phyloP scores from a whole-genome alignment of 2,797 vertebrate species.

The Alauda arvensis region DNA sequence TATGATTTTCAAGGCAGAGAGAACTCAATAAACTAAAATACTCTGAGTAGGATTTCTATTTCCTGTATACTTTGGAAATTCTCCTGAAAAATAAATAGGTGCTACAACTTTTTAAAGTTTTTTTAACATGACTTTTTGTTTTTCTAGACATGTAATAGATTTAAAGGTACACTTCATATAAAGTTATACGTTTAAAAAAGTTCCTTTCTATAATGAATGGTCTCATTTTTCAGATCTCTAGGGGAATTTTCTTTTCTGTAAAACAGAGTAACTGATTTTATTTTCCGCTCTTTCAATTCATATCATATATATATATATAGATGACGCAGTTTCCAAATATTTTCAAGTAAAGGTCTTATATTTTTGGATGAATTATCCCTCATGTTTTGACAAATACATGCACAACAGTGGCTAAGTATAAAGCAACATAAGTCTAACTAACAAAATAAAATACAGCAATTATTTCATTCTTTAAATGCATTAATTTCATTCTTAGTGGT shows the following conservation, averaged over 20 bases:
- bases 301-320: slow-evolving; percentile 40
- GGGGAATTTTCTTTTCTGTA: slow-evolving; percentile 41
- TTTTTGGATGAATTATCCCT: slow-evolving; percentile 59
- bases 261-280: slow-evolving; percentile 43
- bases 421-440: slow-evolving; percentile 45
- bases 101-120: slow-evolving; percentile 62
- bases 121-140: slow-evolving; percentile 65
- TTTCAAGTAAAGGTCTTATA: slow-evolving; percentile 49
- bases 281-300: background rate
- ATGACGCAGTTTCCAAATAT: slow-evolving; percentile 28
- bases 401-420: background rate
- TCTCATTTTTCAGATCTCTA: slow-evolving; percentile 47
- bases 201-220: slow-evolving; percentile 45
- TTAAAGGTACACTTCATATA: slow-evolving; percentile 47
- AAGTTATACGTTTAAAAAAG: slow-evolving; percentile 48
- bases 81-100: slow-evolving; percentile 73
- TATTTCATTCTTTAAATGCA: slow-evolving; percentile 15
- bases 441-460: background rate
- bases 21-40: slow-evolving; percentile 71
- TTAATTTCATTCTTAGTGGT: background rate
- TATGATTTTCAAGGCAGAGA: slow-evolving; percentile 65
- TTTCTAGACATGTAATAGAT: slow-evolving; percentile 60
- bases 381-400: slow-evolving; percentile 57
- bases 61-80: slow-evolving; percentile 70
- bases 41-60: slow-evolving; percentile 57